phyloP scores from a whole-genome alignment of 2,113 vertebrate genomes.

The Ceratotherium simum region DNA sequence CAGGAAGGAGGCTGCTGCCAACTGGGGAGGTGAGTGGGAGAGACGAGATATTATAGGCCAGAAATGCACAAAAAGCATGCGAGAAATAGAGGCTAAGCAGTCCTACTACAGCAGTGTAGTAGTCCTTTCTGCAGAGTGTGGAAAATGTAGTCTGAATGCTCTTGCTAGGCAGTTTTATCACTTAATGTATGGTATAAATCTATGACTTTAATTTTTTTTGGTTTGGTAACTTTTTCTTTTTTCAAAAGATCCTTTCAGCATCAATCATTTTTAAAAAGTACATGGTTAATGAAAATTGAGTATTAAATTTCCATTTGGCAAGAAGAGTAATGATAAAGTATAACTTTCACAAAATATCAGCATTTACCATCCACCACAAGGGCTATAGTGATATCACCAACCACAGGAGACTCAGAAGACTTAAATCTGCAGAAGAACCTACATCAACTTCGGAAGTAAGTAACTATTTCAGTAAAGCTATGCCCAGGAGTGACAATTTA shows the following conservation, averaged over 20 bases:
- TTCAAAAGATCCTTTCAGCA: background rate
- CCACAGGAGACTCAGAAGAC: background rate
- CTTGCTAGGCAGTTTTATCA: background rate
- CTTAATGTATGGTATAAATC: background rate
- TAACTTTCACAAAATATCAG: constrained; percentile 3
- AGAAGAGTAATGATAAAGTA: background rate
- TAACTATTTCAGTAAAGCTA: background rate
- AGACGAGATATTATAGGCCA: background rate
- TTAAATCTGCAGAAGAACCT: background rate
- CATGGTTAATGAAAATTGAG: background rate
- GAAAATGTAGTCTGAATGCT: background rate
- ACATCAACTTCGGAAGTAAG: background rate
- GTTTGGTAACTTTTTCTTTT: background rate
- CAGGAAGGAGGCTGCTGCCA: background rate
- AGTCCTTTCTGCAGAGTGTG: no score
- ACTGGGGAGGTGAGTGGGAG: background rate
- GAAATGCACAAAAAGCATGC: background rate
- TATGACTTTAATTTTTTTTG: background rate
- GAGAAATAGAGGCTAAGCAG: background rate
- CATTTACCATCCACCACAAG: background rate
- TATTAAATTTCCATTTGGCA: background rate
- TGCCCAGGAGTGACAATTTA: background rate
- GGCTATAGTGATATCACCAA: background rate
- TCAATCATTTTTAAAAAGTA: background rate
- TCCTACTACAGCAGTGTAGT: no score